phyloP scores from a whole-genome alignment of 2,888 invertebrate genomes.

The Tolmerus cingulatus region DNA sequence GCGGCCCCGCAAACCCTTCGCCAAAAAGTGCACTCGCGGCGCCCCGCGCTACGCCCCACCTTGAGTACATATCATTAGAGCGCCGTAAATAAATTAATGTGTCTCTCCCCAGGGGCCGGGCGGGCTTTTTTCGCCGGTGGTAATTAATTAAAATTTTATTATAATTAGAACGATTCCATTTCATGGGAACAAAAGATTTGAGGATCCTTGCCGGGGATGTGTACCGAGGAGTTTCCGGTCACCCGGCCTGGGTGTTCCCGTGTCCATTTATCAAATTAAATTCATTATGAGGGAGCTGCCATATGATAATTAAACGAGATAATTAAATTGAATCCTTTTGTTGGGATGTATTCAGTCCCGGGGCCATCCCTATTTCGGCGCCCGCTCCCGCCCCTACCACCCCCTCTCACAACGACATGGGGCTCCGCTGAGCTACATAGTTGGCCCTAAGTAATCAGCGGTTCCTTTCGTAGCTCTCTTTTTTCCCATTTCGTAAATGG shows the following conservation, averaged over 20 bases:
- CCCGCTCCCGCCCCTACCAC: background rate
- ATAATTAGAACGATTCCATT: conserved; percentile 42
- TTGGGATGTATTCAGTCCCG: conserved; percentile 37
- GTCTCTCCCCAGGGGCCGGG: background rate
- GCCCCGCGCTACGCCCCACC: background rate
- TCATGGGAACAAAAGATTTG: conserved; percentile 29
- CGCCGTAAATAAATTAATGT: conserved; percentile 40
- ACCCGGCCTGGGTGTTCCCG: conserved; percentile 47
- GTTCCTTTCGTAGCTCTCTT: background rate
- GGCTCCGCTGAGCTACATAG: background rate
- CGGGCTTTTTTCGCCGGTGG: conserved; percentile 9
- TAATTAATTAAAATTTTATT: conserved; percentile 47
- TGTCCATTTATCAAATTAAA: conserved; percentile 55
- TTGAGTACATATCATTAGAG: conserved; percentile 39
- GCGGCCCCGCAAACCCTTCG: background rate
- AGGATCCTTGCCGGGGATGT: conserved; percentile 35
- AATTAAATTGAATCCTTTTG: conserved; percentile 54
- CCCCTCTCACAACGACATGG: background rate
- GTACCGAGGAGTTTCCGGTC: conserved; percentile 36
- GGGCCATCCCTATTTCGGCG: background rate
- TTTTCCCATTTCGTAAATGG: conserved; percentile 38
- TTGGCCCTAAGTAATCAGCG: conserved; percentile 22
- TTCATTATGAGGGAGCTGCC: conserved; percentile 52
- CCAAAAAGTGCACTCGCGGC: conserved; percentile 6
- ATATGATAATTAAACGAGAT: conserved; percentile 53